Conservation (phyloP, 1,140 invertebrate species). For the Anastrepha obliqua region DNA sequence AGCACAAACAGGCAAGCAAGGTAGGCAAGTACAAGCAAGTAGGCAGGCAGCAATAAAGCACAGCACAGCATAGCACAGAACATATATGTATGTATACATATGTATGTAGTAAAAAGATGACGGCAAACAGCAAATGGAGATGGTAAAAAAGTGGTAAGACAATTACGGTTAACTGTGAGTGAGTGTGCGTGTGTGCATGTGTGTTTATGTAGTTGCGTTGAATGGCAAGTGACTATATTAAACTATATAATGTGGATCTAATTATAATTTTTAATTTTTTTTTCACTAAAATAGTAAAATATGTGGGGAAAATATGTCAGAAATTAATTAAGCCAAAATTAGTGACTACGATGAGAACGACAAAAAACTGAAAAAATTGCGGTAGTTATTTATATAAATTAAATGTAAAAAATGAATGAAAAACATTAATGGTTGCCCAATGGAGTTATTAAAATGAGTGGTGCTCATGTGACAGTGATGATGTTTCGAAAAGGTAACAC, state of each 20-base stretch:
- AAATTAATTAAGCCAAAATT: conserved; percentile 33
- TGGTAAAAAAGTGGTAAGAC: neutral
- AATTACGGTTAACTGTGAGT: neutral
- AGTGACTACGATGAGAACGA: neutral
- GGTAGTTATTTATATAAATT: neutral
- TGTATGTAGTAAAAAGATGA: neutral
- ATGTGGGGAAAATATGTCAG: neutral
- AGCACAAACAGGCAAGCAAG: conserved; percentile 72
- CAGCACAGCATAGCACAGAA: neutral
- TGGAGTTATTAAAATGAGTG: neutral
- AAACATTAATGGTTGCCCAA: neutral
- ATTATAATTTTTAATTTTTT: no score
- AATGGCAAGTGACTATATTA: neutral
- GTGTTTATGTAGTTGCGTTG: neutral
- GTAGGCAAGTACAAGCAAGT: conserved; percentile 65
- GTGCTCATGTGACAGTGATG: neutral
- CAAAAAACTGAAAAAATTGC: neutral
- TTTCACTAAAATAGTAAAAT: neutral
- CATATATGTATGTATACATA: neutral
- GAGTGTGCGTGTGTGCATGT: neutral
- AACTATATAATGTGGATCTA: no score
- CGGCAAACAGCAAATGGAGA: conserved; percentile 21
- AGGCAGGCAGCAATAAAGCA: conserved; percentile 47
- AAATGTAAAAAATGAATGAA: neutral
- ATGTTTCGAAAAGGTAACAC: neutral